Conservation (phyloP, 2,888 invertebrate genomes). For the Pheosia gnoma region DNA sequence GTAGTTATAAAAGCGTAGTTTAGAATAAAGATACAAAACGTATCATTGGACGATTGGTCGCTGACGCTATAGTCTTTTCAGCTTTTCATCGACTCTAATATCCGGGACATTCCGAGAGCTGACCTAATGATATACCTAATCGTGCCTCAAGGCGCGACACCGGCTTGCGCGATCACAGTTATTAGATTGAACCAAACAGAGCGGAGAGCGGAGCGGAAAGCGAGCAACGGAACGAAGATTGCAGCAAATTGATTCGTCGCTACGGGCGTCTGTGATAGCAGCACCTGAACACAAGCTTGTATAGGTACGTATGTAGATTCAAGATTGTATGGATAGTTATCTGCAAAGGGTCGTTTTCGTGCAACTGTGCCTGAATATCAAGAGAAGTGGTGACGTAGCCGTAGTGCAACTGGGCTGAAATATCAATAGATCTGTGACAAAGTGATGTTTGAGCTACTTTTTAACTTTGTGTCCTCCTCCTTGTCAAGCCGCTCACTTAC, state of each 20-base stretch:
- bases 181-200: constrained; percentile 46
- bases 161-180: constrained; percentile 57
- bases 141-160: constrained; percentile 63
- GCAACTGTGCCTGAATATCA: constrained; percentile 1
- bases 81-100: constrained; percentile 63
- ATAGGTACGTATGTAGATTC: constrained; percentile 2
- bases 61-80: constrained; percentile 60
- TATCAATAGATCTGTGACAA: background rate
- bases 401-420: background rate
- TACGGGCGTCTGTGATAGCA: constrained; percentile 47
- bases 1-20: no score
- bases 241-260: constrained; percentile 67
- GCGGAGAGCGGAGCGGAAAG: constrained; percentile 50
- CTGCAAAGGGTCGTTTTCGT: background rate
- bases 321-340: background rate
- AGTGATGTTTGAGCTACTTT: no score
- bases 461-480: no score
- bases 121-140: constrained; percentile 71
- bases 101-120: constrained; percentile 60
- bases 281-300: constrained; percentile 49
- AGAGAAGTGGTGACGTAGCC: background rate
- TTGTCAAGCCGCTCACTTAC: no score
- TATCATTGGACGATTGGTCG: constrained; percentile 53
- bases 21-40: constrained; percentile 30
- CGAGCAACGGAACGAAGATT: constrained; percentile 48